Evolutionary conservation across 2,113 vertebrate species (phyloP), one percentile per base, ranked within the genome.

Genomic region (Ailurus styani): DNA sequence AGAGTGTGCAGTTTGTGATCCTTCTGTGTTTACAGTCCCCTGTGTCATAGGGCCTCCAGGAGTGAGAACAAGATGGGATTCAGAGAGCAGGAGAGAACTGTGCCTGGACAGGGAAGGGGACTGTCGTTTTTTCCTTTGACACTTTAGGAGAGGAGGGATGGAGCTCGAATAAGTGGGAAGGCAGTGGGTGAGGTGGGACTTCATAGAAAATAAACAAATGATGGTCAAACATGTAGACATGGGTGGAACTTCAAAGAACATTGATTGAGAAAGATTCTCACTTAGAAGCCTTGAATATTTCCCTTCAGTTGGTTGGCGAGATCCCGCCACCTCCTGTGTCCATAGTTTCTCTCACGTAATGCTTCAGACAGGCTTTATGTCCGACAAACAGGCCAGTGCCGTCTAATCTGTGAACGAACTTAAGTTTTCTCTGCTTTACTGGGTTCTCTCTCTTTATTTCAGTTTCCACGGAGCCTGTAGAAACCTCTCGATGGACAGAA

Each of bases 401-500:
- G 3, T 68, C 21, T 77, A 77, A 57, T 50, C 34, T 68, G 42
- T 93, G 96, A 93, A 93, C 94, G 87, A 79, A 96, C 47, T 83
- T 97, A 96, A 79, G 90, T 98, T 98, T 97, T 91, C 93, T 97
- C 89, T 97, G 91, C 95, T 52, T 98, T 90, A 98, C 85, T 84
- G 64, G 23, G 70, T 88, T 97, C 88, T 87, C 85, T 98, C 40
- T 96, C 98, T 98, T 98, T 98, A 97, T 98, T 99, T 99, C 98
- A 99, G 99, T 99, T 98, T 98, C 99, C 88, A 97, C 99, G 91
- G 99, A 99, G 98, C 99, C 99, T 86, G 99, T 99, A 98, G 99
- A 99, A 98, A 99, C 99, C 97, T 99, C 99, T 97, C 99, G 99
- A 98, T 99, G 99, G 99, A 99, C 99, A 97, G 99, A 99, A 98